Base-by-base conservation (phyloP, 2,113 vertebrate genomes). In the Pedetes capensis region DNA sequence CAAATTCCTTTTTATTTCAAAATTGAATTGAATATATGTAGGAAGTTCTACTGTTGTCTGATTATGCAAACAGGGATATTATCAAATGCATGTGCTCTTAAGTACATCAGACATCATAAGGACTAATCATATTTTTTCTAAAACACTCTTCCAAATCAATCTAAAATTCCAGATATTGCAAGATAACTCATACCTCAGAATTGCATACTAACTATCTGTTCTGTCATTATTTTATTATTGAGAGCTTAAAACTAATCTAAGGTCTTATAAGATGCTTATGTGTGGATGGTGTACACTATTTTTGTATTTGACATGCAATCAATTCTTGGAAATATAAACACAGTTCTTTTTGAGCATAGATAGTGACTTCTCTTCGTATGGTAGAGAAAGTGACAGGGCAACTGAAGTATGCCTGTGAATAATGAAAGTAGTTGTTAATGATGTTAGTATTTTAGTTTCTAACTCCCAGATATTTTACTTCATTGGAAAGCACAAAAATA, bases 1-100 rank as follows among this genome's bases (percentile, higher is more conserved):
- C 39, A 85, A 97, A 81, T 53, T 2, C 8, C 9, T 94, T 63
- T 95, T 95, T n/a, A 64, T 37, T 92, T 81, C 44, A 81, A 93
- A 90, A 32, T 90, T 53, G 25, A 68, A 39, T 34, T 84, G 57
- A 87, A 86, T 83, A 72, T 79, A 49, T 79, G n/a, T 3, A 80
- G 17, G 27, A 90, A 61, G 32, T 51, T 16, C 13, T 25, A 83
- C 2, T 80, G 76, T 87, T 61, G 39, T 72, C 25, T 14, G 66
- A 47, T 20, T 85, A 39, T 11, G 29, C 8, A 2, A 59, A 95
- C 7, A 93, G 47, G 94, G 53, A 49, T 82, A n/a, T 27, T 91
- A 39, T 34, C 34, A 89, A 92, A 89, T 76, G 25, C 3, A 37
- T 42, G 9, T 76, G 8, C 37, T 87, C n/a, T 89, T 22, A 91